Evolutionary conservation across 2,888 invertebrate species (phyloP), one percentile per base, ranked within the genome.

Genomic region (Drosophila sordidula): DNA sequence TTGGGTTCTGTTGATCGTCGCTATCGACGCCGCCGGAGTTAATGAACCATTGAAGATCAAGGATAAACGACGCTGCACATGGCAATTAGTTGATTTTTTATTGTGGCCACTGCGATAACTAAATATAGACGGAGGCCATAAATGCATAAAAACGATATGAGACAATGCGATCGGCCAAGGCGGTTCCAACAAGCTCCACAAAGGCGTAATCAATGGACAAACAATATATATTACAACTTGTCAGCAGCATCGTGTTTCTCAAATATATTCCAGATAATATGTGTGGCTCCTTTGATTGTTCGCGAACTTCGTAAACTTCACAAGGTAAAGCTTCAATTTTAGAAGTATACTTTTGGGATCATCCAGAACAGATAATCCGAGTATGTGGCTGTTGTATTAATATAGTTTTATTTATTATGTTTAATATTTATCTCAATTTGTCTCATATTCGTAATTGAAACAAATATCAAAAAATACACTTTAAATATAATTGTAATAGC

Each of bases 31-130:
- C 55, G 52, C 44, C 58, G 87, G 72, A 89, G 90, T 89, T 86
- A 89, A 89, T 90, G 90, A 90, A 89, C 89, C 85, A 89, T 76
- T 78, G 89, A 89, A 89, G 86, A 86, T 90, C 86, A 86, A 86
- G 86, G 86, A 86, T 86, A 89, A 85, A 78, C 84, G 61, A 64
- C 66, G 58, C 18, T 67, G 78, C 70, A 63, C 87, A 83, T 72
- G 89, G 79, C 88, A 82, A 83, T 83, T 89, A 88, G 88, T 82
- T 70, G 79, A 79, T 72, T 67, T 71, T 75, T 87, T 68, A 78
- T 87, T 84, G 59, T 29, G 52, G 56, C 64, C 45, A 63, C 55
- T 11, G 56, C 87, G 78, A 84, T 73, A 87, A 77, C 85, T 89
- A 89, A 77, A 89, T 70, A 87, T 88, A 88, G 87, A 83, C 58